Evolutionary conservation across 2,797 vertebrate genomes (phyloP).

Genomic region (Gymnodraco acuticeps): DNA sequence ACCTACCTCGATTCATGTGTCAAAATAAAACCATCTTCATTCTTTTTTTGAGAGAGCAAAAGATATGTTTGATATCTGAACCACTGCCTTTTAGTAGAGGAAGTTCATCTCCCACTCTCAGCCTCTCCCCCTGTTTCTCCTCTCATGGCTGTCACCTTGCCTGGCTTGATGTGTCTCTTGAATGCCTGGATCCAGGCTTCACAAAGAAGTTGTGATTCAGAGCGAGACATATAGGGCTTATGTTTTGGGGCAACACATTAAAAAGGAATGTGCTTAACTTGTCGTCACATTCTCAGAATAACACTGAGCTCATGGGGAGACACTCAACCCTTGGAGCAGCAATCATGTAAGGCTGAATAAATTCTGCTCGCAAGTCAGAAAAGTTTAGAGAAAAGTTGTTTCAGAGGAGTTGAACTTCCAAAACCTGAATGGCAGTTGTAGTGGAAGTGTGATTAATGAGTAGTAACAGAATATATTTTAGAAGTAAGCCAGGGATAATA

Average conservation of each 20-base stretch:
- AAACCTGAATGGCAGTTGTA: conserved; percentile 3
- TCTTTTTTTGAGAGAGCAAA: conserved; percentile 44
- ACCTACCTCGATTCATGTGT: conserved; percentile 52
- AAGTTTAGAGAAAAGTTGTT: conserved; percentile 55
- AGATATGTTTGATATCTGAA: conserved; percentile 64
- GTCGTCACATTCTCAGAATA: conserved; percentile 56
- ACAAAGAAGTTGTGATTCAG: conserved; percentile 54
- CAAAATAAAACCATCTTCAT: conserved; percentile 71
- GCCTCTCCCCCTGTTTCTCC: conserved; percentile 32
- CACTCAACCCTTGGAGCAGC: conserved; percentile 32
- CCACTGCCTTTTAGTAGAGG: conserved; percentile 63
- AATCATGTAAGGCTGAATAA: conserved; percentile 40
- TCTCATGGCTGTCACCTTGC: conserved; percentile 54
- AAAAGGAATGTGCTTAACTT: conserved; percentile 59
- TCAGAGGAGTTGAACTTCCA: conserved; percentile 20
- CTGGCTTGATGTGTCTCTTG: conserved; percentile 68
- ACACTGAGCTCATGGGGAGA: conserved; percentile 55
- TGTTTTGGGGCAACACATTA: conserved; percentile 56
- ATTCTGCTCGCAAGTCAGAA: conserved; percentile 47
- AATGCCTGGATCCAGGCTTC: conserved; percentile 64
- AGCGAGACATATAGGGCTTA: conserved; percentile 48
- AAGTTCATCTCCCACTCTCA: conserved; percentile 62
- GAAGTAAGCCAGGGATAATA: not conserved
- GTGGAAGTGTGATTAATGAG: not conserved
- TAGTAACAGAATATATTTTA: not conserved